Percentiles rank a stretch among this genome's conserved stretches.
Evolutionary conservation across 2,888 invertebrate genomes (phyloP).

Genomic region (Acleris emargana): DNA sequence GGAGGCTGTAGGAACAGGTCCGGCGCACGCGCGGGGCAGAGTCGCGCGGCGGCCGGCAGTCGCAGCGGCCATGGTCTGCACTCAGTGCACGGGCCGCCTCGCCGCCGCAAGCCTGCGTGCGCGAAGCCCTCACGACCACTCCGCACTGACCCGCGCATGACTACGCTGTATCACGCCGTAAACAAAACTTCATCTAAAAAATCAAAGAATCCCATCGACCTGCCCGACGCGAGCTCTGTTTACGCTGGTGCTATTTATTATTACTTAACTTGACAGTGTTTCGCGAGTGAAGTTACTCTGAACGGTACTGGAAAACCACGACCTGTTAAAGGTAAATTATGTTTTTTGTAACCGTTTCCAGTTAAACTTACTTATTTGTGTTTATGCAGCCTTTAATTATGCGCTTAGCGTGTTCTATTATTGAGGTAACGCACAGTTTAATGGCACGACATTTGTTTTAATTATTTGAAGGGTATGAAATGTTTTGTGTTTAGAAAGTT

Average conservation of each 20-base stretch:
- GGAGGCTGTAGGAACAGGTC: conserved; percentile 75
- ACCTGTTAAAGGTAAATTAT: conserved; percentile 70
- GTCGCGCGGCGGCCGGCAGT: conserved; percentile 57
- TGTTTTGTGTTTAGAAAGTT: conserved; percentile 66
- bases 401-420: conserved; percentile 25
- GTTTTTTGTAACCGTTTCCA: conserved; percentile 38
- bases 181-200: conserved; percentile 41
- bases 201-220: conserved; percentile 9
- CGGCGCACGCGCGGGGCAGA: conserved; percentile 76
- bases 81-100: conserved; percentile 79
- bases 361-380: conserved; percentile 34
- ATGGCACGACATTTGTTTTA: conserved; percentile 39
- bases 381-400: conserved; percentile 30
- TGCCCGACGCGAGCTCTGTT: conserved; percentile 43
- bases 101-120: conserved; percentile 67
- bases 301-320: conserved; percentile 62
- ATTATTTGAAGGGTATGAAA: conserved; percentile 34
- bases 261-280: conserved; percentile 61
- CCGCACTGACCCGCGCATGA: conserved; percentile 42
- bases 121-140: conserved; percentile 51
- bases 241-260: conserved; percentile 56
- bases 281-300: conserved; percentile 73
- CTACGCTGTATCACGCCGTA: conserved; percentile 48
- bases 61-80: conserved; percentile 55
- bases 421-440: conserved; percentile 33